A percentile compares a stretch with the other conserved stretches of the same genome.
Conservation (phyloP, 2,113 vertebrate genomes). For the Ellobius talpinus region DNA sequence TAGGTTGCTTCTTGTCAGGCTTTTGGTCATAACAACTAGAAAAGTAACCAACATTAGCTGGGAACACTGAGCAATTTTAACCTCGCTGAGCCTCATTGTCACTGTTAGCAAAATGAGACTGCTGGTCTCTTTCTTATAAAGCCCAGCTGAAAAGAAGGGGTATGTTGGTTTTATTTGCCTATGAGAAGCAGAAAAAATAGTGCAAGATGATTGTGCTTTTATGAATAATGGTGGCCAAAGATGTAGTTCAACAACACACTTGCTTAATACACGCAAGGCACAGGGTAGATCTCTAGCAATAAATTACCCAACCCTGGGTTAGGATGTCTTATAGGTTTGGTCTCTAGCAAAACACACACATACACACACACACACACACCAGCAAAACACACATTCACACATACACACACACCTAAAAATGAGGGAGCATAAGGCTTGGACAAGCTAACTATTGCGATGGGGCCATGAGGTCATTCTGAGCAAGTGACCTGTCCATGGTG, state of each 20-base stretch:
- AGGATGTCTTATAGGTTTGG: not conserved
- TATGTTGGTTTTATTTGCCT: not conserved
- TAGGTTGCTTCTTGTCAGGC: not conserved
- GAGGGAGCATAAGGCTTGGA: not conserved
- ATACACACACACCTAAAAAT: not conserved
- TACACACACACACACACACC: not conserved
- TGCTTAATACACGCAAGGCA: not conserved
- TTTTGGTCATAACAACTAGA: not conserved
- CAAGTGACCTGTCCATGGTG: not conserved
- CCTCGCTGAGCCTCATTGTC: not conserved
- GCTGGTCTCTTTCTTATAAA: not conserved
- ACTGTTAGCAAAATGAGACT: not conserved
- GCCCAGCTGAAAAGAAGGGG: not conserved
- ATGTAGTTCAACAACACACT: not conserved
- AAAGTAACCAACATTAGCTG: not conserved
- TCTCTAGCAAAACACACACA: not conserved
- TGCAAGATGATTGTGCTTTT: not conserved
- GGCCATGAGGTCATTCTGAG: not conserved
- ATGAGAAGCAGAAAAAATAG: constrained; percentile 21
- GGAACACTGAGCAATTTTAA: not conserved
- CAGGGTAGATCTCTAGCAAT: not conserved
- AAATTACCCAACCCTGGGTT: not conserved
- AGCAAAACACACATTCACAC: not conserved
- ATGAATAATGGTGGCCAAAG: not conserved
- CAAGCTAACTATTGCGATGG: not conserved